A percentile compares a stretch with the other conserved stretches of the same genome.
phyloP scores from a whole-genome alignment of 2,113 vertebrate genomes.

The Oreotrochilus melanogaster region DNA sequence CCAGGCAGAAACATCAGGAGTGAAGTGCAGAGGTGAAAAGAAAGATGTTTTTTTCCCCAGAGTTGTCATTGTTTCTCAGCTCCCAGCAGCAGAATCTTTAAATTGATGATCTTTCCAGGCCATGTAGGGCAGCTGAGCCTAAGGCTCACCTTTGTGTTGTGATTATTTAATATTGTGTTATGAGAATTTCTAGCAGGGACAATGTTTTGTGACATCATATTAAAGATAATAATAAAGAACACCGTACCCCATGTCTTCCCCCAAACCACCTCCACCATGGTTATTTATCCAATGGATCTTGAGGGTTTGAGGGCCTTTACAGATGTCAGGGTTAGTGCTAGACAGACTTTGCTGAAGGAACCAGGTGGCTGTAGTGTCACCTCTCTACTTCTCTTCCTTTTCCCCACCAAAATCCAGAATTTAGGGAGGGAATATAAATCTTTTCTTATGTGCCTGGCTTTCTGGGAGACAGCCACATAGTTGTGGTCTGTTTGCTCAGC shows the following conservation, averaged over 20 bases:
- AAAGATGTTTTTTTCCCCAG: not conserved
- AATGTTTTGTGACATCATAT: not conserved
- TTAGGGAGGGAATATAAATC: not conserved
- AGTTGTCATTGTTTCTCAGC: not conserved
- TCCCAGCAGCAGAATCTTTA: conserved; percentile 16
- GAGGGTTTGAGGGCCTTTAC: not conserved
- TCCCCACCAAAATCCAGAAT: not conserved
- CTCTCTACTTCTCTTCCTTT: not conserved
- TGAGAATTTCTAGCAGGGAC: not conserved
- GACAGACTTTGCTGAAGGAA: not conserved
- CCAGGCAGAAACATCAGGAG: not conserved
- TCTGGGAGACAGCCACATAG: not conserved
- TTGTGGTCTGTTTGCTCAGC: conserved; percentile 45
- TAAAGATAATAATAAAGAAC: not conserved
- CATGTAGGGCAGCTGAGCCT: not conserved
- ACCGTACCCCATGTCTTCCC: not conserved
- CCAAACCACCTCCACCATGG: accelerated
- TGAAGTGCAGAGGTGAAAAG: not conserved
- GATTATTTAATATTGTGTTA: not conserved
- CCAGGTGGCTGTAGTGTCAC: not conserved
- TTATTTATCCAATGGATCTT: not conserved
- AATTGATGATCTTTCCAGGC: conserved; percentile 21
- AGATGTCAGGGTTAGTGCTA: not conserved
- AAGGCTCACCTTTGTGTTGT: not conserved
- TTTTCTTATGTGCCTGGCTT: not conserved